phyloP scores from a whole-genome alignment of 2,113 vertebrate species.

The Lates calcarifer region DNA sequence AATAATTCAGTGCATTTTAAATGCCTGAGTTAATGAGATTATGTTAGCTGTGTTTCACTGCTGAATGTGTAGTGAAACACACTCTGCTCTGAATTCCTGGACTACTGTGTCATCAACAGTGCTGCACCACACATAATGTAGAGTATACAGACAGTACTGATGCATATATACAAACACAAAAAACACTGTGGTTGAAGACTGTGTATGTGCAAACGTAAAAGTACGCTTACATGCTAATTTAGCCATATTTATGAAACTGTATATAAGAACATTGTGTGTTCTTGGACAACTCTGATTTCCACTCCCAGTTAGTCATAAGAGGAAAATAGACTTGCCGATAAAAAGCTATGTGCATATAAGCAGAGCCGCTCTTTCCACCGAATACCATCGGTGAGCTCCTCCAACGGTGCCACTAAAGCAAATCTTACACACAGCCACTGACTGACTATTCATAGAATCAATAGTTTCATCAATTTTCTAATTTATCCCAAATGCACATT shows the following conservation, averaged over 20 bases:
- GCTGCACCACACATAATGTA: background rate
- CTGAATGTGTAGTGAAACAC: constrained; percentile 20
- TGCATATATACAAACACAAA: constrained; percentile 4
- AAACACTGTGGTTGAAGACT: background rate
- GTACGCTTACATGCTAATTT: background rate
- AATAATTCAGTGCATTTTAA: constrained; percentile 57
- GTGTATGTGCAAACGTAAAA: background rate
- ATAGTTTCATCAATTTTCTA: background rate
- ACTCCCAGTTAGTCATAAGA: background rate
- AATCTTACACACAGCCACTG: background rate
- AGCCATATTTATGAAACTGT: background rate
- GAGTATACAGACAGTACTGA: background rate
- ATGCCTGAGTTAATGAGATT: constrained; percentile 56
- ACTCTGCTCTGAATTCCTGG: background rate
- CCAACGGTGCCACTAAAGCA: background rate
- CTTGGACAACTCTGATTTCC: background rate
- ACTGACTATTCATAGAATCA: constrained; percentile 2
- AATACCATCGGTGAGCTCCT: background rate
- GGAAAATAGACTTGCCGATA: background rate
- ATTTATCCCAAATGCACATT: constrained; percentile 17
- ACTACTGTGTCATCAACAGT: constrained; percentile 20
- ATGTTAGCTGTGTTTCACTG: constrained; percentile 5
- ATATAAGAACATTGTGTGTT: background rate
- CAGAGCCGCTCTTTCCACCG: background rate
- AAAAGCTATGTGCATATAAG: background rate